Percentiles rank a stretch among this genome's conserved stretches.
Evolutionary conservation across 2,888 invertebrate species (phyloP).

Genomic region (Lasioglossum zephyrum): DNA sequence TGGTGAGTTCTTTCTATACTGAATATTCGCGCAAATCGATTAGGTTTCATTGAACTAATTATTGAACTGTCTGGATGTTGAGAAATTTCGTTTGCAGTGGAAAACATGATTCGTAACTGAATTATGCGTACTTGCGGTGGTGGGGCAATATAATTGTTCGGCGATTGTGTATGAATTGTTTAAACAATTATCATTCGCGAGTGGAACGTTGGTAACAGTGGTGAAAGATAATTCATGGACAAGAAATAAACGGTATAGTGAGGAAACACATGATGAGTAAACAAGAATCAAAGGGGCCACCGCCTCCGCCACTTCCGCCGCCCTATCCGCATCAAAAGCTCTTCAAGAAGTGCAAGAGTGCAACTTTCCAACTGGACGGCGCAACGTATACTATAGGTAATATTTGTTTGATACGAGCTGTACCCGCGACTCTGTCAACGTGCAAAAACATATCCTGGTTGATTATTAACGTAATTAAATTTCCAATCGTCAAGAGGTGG

Average conservation of each 20-base stretch:
- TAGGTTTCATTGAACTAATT: background rate
- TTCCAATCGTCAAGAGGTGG: too few relatives aligned
- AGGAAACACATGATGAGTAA: slow-evolving; percentile 58
- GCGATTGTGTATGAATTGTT: background rate
- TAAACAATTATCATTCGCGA: background rate
- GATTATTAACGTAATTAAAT: too few relatives aligned
- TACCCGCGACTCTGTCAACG: too few relatives aligned
- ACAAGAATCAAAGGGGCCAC: slow-evolving; percentile 62
- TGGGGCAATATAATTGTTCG: slow-evolving; percentile 11
- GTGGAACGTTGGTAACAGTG: slow-evolving; percentile 37
- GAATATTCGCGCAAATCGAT: background rate
- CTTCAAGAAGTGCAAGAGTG: slow-evolving; percentile 94
- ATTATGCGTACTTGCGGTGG: background rate
- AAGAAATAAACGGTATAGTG: slow-evolving; percentile 71
- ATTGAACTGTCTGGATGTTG: background rate
- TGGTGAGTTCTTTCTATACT: background rate
- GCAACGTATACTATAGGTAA: slow-evolving; percentile 94
- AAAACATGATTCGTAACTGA: background rate
- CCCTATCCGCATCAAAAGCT: slow-evolving; percentile 84
- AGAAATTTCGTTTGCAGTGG: background rate
- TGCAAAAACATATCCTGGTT: too few relatives aligned
- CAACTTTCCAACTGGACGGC: slow-evolving; percentile 94
- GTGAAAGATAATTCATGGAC: slow-evolving; percentile 34
- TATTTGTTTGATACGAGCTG: slow-evolving; percentile 71
- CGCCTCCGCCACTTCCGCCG: slow-evolving; percentile 72